Percentiles rank a stretch among this genome's conserved stretches.
phyloP scores from a whole-genome alignment of 2,113 vertebrate genomes.

The Macrotis lagotis region DNA sequence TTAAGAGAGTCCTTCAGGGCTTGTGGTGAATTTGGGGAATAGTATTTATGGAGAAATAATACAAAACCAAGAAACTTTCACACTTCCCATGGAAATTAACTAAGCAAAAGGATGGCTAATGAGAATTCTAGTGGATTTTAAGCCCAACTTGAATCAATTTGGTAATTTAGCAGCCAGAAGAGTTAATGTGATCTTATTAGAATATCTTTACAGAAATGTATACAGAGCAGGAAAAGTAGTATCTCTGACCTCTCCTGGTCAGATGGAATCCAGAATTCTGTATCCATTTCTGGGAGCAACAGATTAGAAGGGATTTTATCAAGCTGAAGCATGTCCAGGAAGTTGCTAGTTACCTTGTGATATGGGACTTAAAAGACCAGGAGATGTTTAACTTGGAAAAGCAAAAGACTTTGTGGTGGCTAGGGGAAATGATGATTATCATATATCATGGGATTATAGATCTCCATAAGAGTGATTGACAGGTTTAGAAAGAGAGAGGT shows the following conservation, averaged over 20 bases:
- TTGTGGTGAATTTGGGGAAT: background rate
- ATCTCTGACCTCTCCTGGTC: background rate
- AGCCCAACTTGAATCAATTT: background rate
- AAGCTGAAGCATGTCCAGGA: background rate
- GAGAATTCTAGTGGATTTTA: background rate
- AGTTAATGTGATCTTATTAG: background rate
- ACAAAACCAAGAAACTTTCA: background rate
- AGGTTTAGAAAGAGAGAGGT: background rate
- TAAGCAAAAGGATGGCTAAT: background rate
- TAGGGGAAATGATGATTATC: background rate
- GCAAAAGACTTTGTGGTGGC: background rate
- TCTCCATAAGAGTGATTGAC: background rate
- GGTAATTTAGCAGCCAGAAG: background rate
- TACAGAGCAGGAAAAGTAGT: background rate
- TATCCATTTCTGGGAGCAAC: background rate
- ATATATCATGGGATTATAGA: background rate
- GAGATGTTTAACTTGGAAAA: background rate
- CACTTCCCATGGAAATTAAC: background rate
- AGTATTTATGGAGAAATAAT: background rate
- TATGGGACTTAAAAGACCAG: background rate
- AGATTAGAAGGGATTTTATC: background rate
- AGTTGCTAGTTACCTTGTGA: background rate
- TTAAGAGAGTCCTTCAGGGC: background rate
- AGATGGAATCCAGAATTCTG: background rate
- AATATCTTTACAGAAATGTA: background rate